phyloP scores from a whole-genome alignment of 2,888 invertebrate species.

The Mythimna impura region DNA sequence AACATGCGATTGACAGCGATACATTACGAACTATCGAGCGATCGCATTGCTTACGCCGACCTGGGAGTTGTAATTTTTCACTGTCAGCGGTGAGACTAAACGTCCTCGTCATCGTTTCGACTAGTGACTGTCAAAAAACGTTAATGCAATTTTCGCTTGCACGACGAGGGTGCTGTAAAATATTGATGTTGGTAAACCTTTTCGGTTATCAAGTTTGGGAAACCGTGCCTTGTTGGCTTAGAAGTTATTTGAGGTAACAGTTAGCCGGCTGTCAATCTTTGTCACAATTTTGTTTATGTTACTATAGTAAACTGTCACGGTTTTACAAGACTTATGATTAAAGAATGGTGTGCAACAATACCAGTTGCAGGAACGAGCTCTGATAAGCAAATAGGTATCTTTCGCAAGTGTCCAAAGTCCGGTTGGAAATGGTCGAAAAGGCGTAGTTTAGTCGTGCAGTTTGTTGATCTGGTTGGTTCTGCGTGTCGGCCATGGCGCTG shows the following conservation, averaged over 20 bases:
- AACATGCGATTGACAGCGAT: constrained; percentile 88
- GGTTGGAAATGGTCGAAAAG: constrained; percentile 73
- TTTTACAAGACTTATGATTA: constrained; percentile 75
- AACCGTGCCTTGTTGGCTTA: constrained; percentile 71
- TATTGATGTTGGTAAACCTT: constrained; percentile 72
- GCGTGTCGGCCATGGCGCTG: constrained; percentile 78
- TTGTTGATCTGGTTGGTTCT: constrained; percentile 77
- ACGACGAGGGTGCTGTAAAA: constrained; percentile 76
- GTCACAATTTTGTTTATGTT: constrained; percentile 67
- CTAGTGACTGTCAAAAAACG: constrained; percentile 88
- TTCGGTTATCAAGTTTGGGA: constrained; percentile 67
- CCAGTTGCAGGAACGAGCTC: constrained; percentile 67
- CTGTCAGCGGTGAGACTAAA: constrained; percentile 86
- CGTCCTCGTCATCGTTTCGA: constrained; percentile 85
- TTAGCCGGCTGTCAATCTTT: constrained; percentile 69
- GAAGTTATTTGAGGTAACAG: constrained; percentile 71
- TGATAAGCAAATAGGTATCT: constrained; percentile 62
- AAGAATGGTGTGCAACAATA: constrained; percentile 68
- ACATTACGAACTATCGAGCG: constrained; percentile 88
- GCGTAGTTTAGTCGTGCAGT: constrained; percentile 70
- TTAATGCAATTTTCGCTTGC: constrained; percentile 84
- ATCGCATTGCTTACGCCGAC: constrained; percentile 80
- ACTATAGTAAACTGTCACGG: constrained; percentile 67
- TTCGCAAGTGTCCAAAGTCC: constrained; percentile 71
- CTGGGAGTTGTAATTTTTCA: constrained; percentile 87